phyloP scores from a whole-genome alignment of 2,888 invertebrate species.

The Thecophora atra region DNA sequence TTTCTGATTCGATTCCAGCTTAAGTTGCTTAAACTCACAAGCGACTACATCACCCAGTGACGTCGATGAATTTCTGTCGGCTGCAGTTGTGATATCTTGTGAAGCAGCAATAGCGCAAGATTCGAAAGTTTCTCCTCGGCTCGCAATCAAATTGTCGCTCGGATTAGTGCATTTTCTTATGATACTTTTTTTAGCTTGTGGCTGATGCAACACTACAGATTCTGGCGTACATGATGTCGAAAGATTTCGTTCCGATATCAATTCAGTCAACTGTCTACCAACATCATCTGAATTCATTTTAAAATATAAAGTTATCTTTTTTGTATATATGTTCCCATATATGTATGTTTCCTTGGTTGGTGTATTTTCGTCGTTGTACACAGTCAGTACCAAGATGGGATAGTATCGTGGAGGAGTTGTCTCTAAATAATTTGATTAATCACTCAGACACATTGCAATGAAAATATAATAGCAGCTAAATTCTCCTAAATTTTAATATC shows the following conservation, averaged over 20 bases:
- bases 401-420: too few relatives aligned
- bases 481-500: too few relatives aligned
- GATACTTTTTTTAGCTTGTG: slow-evolving; percentile 36
- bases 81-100: slow-evolving; percentile 32
- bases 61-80: slow-evolving; percentile 50
- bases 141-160: slow-evolving; percentile 2
- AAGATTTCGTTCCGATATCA: slow-evolving; percentile 42
- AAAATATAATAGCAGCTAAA: too few relatives aligned
- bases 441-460: too few relatives aligned
- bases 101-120: slow-evolving; percentile 44
- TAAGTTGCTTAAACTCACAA: slow-evolving; percentile 54
- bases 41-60: slow-evolving; percentile 51
- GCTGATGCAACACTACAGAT: slow-evolving; percentile 31
- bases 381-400: background rate
- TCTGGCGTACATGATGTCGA: slow-evolving; percentile 40
- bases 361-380: slow-evolving; percentile 21
- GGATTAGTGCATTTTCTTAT: slow-evolving; percentile 40
- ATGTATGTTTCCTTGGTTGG: background rate
- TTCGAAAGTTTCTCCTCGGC: slow-evolving; percentile 40
- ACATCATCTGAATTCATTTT: slow-evolving; percentile 57
- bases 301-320: too few relatives aligned
- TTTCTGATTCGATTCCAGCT: slow-evolving; percentile 61
- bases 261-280: slow-evolving; percentile 54
- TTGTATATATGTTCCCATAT: too few relatives aligned
- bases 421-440: too few relatives aligned